Evolutionary conservation across 2,888 invertebrate species (phyloP).

Genomic region (Fabriciana adippe): DNA sequence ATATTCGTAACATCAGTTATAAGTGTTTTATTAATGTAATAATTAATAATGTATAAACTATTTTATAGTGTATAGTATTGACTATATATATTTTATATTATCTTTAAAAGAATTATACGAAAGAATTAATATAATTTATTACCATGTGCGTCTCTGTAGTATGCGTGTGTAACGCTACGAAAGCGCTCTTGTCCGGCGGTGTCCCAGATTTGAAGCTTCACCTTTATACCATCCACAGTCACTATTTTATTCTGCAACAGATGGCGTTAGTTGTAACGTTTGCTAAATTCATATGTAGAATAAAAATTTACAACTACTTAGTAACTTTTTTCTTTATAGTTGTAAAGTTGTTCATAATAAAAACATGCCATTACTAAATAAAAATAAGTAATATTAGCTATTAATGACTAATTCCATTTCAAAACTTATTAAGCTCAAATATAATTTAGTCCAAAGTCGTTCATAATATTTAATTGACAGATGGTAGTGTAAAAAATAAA

Average conservation of each 20-base stretch:
- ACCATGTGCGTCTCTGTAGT: slow-evolving; percentile 97
- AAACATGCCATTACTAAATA: slow-evolving; percentile 34
- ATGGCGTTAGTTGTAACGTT: slow-evolving; percentile 65
- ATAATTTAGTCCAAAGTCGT: background rate
- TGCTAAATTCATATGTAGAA: background rate
- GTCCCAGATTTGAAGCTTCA: slow-evolving; percentile 98
- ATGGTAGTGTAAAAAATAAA: slow-evolving; percentile 45
- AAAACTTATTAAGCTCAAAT: background rate
- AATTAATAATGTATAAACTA: no score
- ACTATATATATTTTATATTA: background rate
- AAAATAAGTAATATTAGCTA: background rate
- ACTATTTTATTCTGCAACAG: slow-evolving; percentile 91
- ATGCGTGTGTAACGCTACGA: slow-evolving; percentile 96
- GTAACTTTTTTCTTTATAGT: no score
- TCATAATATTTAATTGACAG: background rate
- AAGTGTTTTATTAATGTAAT: background rate
- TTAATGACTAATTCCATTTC: background rate
- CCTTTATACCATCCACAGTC: slow-evolving; percentile 90
- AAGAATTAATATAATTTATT: slow-evolving; percentile 11
- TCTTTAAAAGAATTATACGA: background rate
- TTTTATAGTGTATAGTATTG: no score
- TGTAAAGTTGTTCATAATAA: background rate
- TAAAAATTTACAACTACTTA: no score
- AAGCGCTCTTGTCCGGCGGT: slow-evolving; percentile 97
- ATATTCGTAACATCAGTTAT: background rate